Percentiles rank a stretch among this genome's conserved stretches.
Conservation (phyloP, 2,797 vertebrate genomes). For the Denticeps clupeoides region DNA sequence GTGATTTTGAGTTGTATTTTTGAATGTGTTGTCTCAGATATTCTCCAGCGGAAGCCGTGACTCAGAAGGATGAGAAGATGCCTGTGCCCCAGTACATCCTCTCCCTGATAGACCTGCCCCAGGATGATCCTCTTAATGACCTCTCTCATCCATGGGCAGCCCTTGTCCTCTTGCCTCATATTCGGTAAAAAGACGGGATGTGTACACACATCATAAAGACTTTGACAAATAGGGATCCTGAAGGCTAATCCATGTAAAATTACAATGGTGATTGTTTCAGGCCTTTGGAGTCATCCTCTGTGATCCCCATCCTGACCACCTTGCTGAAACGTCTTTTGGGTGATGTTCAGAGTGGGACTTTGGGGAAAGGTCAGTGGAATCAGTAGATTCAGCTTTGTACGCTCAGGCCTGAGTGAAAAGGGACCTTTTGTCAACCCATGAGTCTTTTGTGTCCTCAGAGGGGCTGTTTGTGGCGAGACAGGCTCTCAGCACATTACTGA, state of each 20-base stretch:
- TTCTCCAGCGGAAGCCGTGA: not conserved
- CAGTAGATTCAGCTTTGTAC: not conserved
- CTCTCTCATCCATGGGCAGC: conserved; percentile 80
- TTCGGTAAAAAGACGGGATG: conserved; percentile 61
- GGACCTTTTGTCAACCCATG: not conserved
- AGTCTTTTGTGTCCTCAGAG: conserved; percentile 44
- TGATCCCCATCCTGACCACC: conserved; percentile 49
- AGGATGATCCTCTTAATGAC: conserved; percentile 41
- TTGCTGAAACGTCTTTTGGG: conserved; percentile 65
- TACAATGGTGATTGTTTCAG: conserved; percentile 59
- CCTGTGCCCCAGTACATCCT: conserved; percentile 66
- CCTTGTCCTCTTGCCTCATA: conserved; percentile 81
- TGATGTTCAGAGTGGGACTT: conserved; percentile 53
- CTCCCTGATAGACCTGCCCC: conserved; percentile 57
- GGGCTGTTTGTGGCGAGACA: conserved; percentile 79
- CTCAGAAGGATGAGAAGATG: conserved; percentile 18
- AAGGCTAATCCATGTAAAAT: too few species aligned
- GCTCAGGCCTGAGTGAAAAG: not conserved
- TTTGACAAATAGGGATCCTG: too few species aligned
- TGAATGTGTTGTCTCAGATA: not conserved
- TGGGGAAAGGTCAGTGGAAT: conserved; percentile 66
- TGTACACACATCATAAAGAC: not conserved
- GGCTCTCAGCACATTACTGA: conserved; percentile 80
- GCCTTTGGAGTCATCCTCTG: conserved; percentile 59
- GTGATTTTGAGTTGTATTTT: too few species aligned